Evolutionary conservation across 2,888 invertebrate species (phyloP).

Genomic region (Orthonevra nobilis): DNA sequence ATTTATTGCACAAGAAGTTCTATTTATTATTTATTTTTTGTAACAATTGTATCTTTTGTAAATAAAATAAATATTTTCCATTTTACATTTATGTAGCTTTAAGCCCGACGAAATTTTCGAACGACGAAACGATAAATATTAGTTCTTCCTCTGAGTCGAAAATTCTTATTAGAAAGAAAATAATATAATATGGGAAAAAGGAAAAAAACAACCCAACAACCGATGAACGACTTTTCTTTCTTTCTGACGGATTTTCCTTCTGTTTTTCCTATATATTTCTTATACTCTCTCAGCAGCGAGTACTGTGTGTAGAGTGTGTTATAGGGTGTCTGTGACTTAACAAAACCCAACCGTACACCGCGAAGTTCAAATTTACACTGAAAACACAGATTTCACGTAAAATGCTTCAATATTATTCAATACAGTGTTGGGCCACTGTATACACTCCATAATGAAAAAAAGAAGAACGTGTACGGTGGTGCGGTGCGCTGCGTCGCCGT

Average conservation of each 20-base stretch:
- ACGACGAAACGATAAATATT: slow-evolving; percentile 14
- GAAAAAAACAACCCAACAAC: slow-evolving; percentile 26
- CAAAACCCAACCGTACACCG: slow-evolving; percentile 76
- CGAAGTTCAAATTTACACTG: slow-evolving; percentile 80
- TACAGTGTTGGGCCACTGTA: not conserved
- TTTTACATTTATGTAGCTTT: slow-evolving; percentile 8
- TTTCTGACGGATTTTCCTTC: slow-evolving; percentile 58
- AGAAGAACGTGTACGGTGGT: slow-evolving; percentile 42
- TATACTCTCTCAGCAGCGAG: slow-evolving; percentile 58
- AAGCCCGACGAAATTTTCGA: slow-evolving; percentile 35
- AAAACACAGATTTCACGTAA: slow-evolving; percentile 75
- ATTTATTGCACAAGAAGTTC: slow-evolving; percentile 40
- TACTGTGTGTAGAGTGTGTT: slow-evolving; percentile 57
- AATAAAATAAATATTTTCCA: slow-evolving; percentile 25
- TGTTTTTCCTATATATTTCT: slow-evolving; percentile 35
- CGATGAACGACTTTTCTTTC: slow-evolving; percentile 57
- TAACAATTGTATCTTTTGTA: slow-evolving; percentile 19
- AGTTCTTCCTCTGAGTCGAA: slow-evolving; percentile 36
- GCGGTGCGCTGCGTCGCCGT: slow-evolving; percentile 60
- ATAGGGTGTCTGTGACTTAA: slow-evolving; percentile 61
- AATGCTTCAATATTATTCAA: slow-evolving; percentile 56
- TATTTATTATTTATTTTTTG: slow-evolving; percentile 3
- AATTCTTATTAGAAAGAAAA: slow-evolving; percentile 61
- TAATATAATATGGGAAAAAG: slow-evolving; percentile 22
- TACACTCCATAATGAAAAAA: slow-evolving; percentile 58